Base-by-base conservation (phyloP, 2,797 vertebrate genomes). In the Sebastes baramenuke region DNA sequence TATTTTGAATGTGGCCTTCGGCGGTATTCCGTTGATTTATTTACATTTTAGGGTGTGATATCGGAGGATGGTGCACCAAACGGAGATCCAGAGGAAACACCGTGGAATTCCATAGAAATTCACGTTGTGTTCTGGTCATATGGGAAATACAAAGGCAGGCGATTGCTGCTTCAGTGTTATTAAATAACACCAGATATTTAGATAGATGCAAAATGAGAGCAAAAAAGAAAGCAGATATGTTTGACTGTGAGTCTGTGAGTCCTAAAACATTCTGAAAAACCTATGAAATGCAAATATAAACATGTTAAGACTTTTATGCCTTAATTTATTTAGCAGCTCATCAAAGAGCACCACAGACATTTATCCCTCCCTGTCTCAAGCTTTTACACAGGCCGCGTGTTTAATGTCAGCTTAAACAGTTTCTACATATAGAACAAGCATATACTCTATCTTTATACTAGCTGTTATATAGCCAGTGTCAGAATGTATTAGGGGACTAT, bases 321-420 rank as follows among this genome's bases (percentile, higher is more conserved):
- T 60, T 62, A 3, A 77, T 74, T 42, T 56, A 25, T 72, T 66
- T 32, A 54, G 73, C 22, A 49, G 72, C 77, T 77, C 20, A 46
- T 76, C 7, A 24, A 60, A 69, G 59, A 77, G 18, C 25, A 34
- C 6, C 18, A 66, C 56, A 56, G 73, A 77, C 46, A 36, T 56
- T 27, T 38, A 69, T 80, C 64, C 54, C 34, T 36, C 12, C 38
- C 8, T 66, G 80, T 80, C 67, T 61, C 5, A n/a, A 75, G 58
- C 30, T 18, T 72, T 70, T 73, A 65, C 75, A 83, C 66, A 69
- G n/a, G 36, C 22, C 20, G 25, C 13, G n/a, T 22, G 71, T 71
- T 80, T 59, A 16, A 59, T 54, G 68, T 79, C 78, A 7, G 38
- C 62, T 75, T 79, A 67, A 20, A 71, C 25, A 2, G 5, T 36